Evolutionary conservation across 1,140 invertebrate species (phyloP), one percentile per base, ranked within the genome.

Genomic region (Lepidotrigona ventralis): DNA sequence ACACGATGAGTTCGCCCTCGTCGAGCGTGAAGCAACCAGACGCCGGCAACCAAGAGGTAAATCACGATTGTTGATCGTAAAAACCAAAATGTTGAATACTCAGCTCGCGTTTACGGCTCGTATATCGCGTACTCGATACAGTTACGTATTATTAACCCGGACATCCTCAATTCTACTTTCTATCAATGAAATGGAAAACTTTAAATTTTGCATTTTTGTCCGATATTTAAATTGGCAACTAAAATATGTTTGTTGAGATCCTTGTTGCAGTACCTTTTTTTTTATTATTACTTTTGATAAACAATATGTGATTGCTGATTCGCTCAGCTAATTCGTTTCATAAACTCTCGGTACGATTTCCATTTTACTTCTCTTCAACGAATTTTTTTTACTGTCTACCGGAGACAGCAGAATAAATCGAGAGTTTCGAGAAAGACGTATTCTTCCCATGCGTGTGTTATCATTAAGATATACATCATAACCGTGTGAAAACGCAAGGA

Each of bases 391-490:
- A 14, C 58, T 60, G 21, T 1, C 29, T 19, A 11, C 64, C 64
- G 29, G 26, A 33, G 64, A 26, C 64, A 33, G 63, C n/a, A 21
- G 21, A 29, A 54, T 54, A 3, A 53, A 75, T 76, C 63, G 79
- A 26, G 29, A 54, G 8, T 19, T 68, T 76, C 51, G 58, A 60
- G 29, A 39, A 33, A 69, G n/a, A 15, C 21, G 56, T 72, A n/a
- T 76, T 56, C 63, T n/a, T 53, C n/a, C 56, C 60, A 17, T 58
- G 80, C 39, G 12, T 63, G 26, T 68, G 68, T 70, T 71, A 85
- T 82, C 79, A 51, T 89, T 86, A 83, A 89, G 88, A 89, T 89
- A 72, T 79, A 78, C 66, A 89, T 89, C 88, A 77, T 86, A 86
- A 85, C 79, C 85, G 85, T 88, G 87, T 86, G 88, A 89, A 89